phyloP scores from a whole-genome alignment of 2,797 vertebrate species.

The Oryzias sinensis region DNA sequence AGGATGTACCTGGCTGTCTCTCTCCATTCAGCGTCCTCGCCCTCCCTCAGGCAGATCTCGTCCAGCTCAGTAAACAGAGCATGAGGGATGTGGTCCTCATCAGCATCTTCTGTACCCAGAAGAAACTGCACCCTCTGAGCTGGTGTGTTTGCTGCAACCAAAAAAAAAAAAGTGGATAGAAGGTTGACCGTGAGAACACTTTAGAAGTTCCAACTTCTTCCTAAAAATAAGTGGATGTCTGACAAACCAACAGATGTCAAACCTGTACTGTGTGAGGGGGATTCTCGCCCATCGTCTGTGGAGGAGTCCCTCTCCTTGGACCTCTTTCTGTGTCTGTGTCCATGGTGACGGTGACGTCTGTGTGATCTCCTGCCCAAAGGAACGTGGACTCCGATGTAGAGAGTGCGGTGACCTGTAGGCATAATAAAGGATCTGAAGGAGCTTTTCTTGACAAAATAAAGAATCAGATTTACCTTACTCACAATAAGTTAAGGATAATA shows the following conservation, averaged over 20 bases:
- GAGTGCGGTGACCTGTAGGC: slow-evolving; percentile 86
- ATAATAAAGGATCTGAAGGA: not conserved
- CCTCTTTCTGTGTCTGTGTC: slow-evolving; percentile 94
- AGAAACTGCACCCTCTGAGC: slow-evolving; percentile 98
- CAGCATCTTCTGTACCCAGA: slow-evolving; percentile 95
- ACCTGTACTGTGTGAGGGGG: slow-evolving; percentile 89
- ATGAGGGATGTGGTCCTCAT: slow-evolving; percentile 97
- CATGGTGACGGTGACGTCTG: slow-evolving; percentile 93
- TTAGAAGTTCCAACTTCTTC: no score
- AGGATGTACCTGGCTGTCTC: slow-evolving; percentile 90
- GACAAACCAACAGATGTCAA: not conserved
- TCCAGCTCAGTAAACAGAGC: slow-evolving; percentile 98
- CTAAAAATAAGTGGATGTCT: no score
- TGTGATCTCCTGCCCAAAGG: slow-evolving; percentile 92
- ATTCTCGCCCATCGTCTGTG: slow-evolving; percentile 91
- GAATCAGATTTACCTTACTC: no score
- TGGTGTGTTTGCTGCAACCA: slow-evolving; percentile 84
- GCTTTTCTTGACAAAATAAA: no score
- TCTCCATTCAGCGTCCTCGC: slow-evolving; percentile 96
- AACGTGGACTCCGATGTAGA: slow-evolving; percentile 97
- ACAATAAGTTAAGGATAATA: no score
- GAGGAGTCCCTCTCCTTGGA: slow-evolving; percentile 92
- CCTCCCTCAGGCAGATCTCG: slow-evolving; percentile 94
- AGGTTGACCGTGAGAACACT: no score
- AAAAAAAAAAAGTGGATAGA: no score